A percentile compares a stretch with the other conserved stretches of the same genome.
Conservation (phyloP, 2,888 invertebrate species). For the Drosophila gaucha region DNA sequence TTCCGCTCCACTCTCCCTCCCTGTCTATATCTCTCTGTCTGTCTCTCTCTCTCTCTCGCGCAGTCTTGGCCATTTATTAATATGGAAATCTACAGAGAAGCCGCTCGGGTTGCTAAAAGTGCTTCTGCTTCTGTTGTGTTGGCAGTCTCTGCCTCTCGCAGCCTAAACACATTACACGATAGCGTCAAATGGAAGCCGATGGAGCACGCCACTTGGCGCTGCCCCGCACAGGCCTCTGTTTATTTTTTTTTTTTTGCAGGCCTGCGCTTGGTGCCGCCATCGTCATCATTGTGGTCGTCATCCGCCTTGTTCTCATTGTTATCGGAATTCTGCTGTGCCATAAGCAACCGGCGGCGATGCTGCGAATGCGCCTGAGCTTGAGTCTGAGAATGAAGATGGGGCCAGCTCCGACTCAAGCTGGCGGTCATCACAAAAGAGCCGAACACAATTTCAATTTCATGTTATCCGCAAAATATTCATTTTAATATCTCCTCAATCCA, state of each 20-base stretch:
- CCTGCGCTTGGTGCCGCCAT: conserved; percentile 43
- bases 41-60: conserved; percentile 12
- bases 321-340: conserved; percentile 68
- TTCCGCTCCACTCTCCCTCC: not conserved
- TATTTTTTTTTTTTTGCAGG: conserved; percentile 15
- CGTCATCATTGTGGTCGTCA: conserved; percentile 55
- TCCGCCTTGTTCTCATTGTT: conserved; percentile 65
- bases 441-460: conserved; percentile 79
- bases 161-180: conserved; percentile 79
- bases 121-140: conserved; percentile 47
- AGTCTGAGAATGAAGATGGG: conserved; percentile 1
- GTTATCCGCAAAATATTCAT: conserved; percentile 83
- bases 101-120: conserved; percentile 53
- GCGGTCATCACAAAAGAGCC: conserved; percentile 66
- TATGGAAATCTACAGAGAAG: conserved; percentile 78
- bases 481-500: conserved; percentile 83
- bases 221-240: conserved; percentile 13
- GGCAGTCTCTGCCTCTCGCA: conserved; percentile 39
- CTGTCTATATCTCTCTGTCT: not conserved
- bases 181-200: conserved; percentile 76
- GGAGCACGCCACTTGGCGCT: conserved; percentile 52
- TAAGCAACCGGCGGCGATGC: conserved; percentile 50
- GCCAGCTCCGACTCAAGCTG: conserved; percentile 46
- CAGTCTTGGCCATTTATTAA: conserved; percentile 75
- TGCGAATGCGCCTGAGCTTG: conserved; percentile 9